Percentiles rank a stretch among this genome's conserved stretches.
phyloP scores from a whole-genome alignment of 2,797 vertebrate genomes.

The Thripadectes ignobilis region DNA sequence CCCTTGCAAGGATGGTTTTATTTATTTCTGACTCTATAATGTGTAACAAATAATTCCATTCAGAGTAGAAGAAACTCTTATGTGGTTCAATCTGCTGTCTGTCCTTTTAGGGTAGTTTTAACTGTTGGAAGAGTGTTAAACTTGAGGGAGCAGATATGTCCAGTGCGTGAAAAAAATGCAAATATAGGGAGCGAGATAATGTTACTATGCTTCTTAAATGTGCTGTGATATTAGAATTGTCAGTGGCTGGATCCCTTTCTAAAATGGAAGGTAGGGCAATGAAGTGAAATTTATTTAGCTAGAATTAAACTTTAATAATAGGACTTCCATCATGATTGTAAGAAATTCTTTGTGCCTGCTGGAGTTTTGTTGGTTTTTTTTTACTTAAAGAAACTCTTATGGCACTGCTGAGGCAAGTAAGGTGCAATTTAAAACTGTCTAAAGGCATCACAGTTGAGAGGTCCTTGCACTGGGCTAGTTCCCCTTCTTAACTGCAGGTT shows the following conservation, averaged over 20 bases:
- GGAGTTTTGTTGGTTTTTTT: not conserved
- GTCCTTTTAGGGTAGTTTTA: not conserved
- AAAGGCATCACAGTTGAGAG: not conserved
- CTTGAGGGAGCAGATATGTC: not conserved
- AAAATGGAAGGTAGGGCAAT: not conserved
- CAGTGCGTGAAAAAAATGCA: not conserved
- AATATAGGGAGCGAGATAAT: not conserved
- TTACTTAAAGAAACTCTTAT: not conserved
- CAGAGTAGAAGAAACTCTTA: not conserved
- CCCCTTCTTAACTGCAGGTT: not conserved
- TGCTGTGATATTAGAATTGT: not conserved
- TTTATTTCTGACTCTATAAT: not conserved
- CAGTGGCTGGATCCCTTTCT: not conserved
- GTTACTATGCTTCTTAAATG: not conserved
- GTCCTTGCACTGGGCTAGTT: not conserved
- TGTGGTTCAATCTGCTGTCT: not conserved
- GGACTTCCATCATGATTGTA: not conserved
- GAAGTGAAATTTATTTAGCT: not conserved
- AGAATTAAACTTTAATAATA: not conserved
- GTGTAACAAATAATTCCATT: not conserved
- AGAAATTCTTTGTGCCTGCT: conserved; percentile 30
- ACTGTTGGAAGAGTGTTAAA: not conserved
- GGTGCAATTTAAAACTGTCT: not conserved
- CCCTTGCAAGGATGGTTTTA: not conserved
- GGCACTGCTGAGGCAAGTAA: not conserved